These are phyloP conservation scores for Petrosia ficiformis DNA, from an alignment of 37 sponge, comb jelly and placozoan species.

Conservation along the genomic window DNA sequence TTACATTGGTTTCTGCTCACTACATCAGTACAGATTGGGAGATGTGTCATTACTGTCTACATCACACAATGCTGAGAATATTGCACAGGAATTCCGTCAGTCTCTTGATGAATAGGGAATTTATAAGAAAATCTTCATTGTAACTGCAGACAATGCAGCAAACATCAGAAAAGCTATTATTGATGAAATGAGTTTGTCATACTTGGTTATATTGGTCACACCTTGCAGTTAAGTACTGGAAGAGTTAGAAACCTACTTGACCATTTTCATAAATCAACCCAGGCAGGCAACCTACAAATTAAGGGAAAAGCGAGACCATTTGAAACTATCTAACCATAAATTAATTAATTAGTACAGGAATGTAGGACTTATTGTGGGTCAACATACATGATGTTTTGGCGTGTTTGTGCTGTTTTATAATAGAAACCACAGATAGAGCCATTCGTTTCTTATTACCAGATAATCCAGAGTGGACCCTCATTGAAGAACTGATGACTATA, in stretches of 20 bases:
- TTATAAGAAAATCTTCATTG: not conserved
- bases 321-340: not conserved
- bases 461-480: too few species aligned
- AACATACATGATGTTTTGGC: not conserved
- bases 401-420: not conserved
- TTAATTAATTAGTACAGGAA: not conserved
- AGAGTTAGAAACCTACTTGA: not conserved
- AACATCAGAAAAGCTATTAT: too few species aligned
- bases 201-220: not conserved
- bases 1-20: not conserved
- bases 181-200: too few species aligned
- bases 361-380: not conserved
- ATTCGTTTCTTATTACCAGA: not conserved
- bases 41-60: not conserved
- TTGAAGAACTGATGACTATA: not conserved
- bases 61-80: not conserved
- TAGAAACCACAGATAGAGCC: not conserved
- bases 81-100: not conserved
- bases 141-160: not conserved
- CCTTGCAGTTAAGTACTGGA: not conserved
- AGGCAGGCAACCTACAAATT: not conserved
- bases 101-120: not conserved
- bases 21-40: not conserved
- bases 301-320: not conserved
- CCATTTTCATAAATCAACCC: not conserved